phyloP scores from a whole-genome alignment of 2,888 invertebrate species.

The Falcaria lacertinaria region DNA sequence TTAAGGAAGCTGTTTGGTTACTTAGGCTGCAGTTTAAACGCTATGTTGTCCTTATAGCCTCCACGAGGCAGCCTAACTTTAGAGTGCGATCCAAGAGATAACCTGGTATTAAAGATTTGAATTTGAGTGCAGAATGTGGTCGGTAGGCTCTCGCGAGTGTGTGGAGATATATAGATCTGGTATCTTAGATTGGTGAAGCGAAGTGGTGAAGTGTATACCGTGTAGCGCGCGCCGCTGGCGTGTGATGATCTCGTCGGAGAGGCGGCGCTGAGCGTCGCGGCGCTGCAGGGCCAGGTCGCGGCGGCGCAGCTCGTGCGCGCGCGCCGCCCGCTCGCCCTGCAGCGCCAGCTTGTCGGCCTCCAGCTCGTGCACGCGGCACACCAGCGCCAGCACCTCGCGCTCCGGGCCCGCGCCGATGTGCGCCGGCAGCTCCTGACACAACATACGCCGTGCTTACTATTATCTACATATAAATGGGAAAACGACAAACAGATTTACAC shows the following conservation, averaged over 20 bases:
- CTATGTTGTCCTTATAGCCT: no score
- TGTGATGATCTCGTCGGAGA: conserved; percentile 95
- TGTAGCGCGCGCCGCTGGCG: conserved; percentile 91
- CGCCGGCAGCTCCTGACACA: conserved; percentile 90
- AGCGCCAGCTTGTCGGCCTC: conserved; percentile 96
- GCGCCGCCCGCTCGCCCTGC: conserved; percentile 91
- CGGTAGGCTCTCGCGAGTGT: no score
- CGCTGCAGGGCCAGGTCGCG: conserved; percentile 90
- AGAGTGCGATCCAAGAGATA: no score
- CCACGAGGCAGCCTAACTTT: no score
- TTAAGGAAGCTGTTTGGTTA: no score
- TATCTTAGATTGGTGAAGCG: background rate
- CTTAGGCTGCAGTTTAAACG: no score
- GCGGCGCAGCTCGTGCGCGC: conserved; percentile 91
- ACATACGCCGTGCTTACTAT: background rate
- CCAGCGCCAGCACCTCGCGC: conserved; percentile 90
- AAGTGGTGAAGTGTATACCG: conserved; percentile 53
- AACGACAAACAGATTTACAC: no score
- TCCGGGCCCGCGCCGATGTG: conserved; percentile 93
- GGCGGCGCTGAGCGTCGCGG: conserved; percentile 89
- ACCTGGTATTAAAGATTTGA: no score
- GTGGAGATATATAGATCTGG: no score
- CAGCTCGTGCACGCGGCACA: conserved; percentile 95
- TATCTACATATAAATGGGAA: no score
- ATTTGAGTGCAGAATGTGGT: no score